Conservation (phyloP, 2,113 vertebrate genomes). For the Peromyscus leucopus region DNA sequence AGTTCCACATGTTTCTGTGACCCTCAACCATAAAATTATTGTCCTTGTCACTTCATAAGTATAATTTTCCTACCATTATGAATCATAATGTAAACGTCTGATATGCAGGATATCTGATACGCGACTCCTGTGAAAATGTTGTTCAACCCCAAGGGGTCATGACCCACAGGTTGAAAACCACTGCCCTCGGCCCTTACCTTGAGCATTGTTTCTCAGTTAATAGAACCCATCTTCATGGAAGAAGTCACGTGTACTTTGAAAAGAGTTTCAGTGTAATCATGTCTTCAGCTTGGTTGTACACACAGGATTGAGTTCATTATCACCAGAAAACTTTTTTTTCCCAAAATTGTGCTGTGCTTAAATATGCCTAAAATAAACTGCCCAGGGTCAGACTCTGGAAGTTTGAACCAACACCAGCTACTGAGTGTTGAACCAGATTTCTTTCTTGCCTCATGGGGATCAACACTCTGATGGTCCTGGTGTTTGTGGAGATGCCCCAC, state of each 20-base stretch:
- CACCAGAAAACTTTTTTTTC: not conserved
- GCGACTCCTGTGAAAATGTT: not conserved
- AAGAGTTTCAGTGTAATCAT: not conserved
- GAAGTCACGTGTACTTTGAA: not conserved
- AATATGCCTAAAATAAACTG: not conserved
- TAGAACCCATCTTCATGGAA: not conserved
- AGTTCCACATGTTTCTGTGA: too few species aligned
- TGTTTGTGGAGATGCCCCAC: not conserved
- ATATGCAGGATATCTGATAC: not conserved
- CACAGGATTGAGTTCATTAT: not conserved
- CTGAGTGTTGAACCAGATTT: not conserved
- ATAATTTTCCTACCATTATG: not conserved
- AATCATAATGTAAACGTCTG: not conserved
- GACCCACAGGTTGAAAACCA: not conserved
- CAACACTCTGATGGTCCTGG: not conserved
- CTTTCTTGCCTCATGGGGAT: not conserved
- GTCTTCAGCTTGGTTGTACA: not conserved
- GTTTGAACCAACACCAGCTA: not conserved
- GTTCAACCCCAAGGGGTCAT: not conserved
- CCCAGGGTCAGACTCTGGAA: not conserved
- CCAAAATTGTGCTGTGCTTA: not conserved
- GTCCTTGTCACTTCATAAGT: not conserved
- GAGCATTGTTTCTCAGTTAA: not conserved
- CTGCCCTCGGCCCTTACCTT: not conserved
- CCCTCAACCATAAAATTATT: too few species aligned